Percentiles rank a stretch among this genome's conserved stretches.
Conservation (phyloP, 2,888 invertebrate species). For the Tinea trinotella region DNA sequence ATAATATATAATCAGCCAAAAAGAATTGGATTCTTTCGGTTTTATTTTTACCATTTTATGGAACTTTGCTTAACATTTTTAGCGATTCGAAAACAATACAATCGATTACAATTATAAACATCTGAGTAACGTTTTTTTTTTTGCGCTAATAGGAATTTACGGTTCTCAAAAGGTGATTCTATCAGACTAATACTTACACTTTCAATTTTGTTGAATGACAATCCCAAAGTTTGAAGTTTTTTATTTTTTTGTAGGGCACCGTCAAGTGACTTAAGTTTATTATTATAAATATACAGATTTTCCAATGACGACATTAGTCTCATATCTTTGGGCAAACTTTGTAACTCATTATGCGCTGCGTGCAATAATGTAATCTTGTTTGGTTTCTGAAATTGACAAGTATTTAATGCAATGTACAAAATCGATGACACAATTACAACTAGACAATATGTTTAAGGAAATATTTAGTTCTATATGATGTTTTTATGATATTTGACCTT, state of each 20-base stretch:
- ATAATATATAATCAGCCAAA: too few relatives aligned
- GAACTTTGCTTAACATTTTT: neutral
- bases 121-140: too few relatives aligned
- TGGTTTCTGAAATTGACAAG: slow-evolving; percentile 54
- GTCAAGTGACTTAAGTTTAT: slow-evolving; percentile 79
- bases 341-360: slow-evolving; percentile 81
- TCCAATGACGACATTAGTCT: slow-evolving; percentile 78
- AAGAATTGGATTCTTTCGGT: too few relatives aligned
- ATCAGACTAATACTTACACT: slow-evolving; percentile 68
- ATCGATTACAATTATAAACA: too few relatives aligned
- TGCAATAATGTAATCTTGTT: slow-evolving; percentile 79
- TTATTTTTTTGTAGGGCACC: slow-evolving; percentile 80
- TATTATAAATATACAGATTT: slow-evolving; percentile 80
- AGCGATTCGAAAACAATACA: too few relatives aligned
- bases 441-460: too few relatives aligned
- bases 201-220: slow-evolving; percentile 82
- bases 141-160: too few relatives aligned
- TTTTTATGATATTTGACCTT: too few relatives aligned
- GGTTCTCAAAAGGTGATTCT: too few relatives aligned
- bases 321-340: slow-evolving; percentile 79
- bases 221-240: slow-evolving; percentile 75
- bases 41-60: neutral
- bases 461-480: too few relatives aligned
- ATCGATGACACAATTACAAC: too few relatives aligned
- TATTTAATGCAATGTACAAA: neutral